A percentile compares a stretch with the other conserved stretches of the same genome.
phyloP scores from a whole-genome alignment of 2,888 invertebrate genomes.

The Hypomecis atomaria region DNA sequence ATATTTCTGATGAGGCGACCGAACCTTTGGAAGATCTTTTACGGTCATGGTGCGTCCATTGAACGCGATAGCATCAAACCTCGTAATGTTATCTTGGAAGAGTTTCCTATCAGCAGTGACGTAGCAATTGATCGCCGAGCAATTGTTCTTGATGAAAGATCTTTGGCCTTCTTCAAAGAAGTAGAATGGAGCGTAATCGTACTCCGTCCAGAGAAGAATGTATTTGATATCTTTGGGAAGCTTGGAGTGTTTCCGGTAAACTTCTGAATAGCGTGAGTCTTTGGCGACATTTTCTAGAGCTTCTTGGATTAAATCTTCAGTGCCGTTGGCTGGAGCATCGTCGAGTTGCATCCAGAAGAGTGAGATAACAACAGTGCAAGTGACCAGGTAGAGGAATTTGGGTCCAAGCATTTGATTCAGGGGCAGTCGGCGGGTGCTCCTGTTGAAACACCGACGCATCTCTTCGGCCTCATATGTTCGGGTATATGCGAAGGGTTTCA shows the following conservation, averaged over 20 bases:
- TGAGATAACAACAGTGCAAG: slow-evolving; percentile 54
- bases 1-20: slow-evolving; percentile 68
- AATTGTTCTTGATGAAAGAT: slow-evolving; percentile 66
- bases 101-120: slow-evolving; percentile 61
- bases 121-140: slow-evolving; percentile 67
- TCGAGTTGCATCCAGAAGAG: slow-evolving; percentile 59
- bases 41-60: slow-evolving; percentile 63
- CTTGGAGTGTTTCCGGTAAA: slow-evolving; percentile 57
- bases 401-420: slow-evolving; percentile 54
- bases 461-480: slow-evolving; percentile 56
- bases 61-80: slow-evolving; percentile 70
- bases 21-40: slow-evolving; percentile 53
- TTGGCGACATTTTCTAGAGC: slow-evolving; percentile 62
- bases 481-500: slow-evolving; percentile 7
- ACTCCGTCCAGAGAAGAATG: slow-evolving; percentile 67
- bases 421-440: slow-evolving; percentile 27
- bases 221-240: slow-evolving; percentile 64
- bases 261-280: slow-evolving; percentile 64
- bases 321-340: slow-evolving; percentile 37
- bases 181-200: slow-evolving; percentile 63
- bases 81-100: slow-evolving; percentile 57
- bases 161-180: slow-evolving; percentile 62
- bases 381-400: slow-evolving; percentile 58
- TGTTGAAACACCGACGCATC: slow-evolving; percentile 30
- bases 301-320: slow-evolving; percentile 59